Evolutionary conservation across 1,140 invertebrate genomes (phyloP), one percentile per base, ranked within the genome.

Genomic region (Drosophila setifemur): DNA sequence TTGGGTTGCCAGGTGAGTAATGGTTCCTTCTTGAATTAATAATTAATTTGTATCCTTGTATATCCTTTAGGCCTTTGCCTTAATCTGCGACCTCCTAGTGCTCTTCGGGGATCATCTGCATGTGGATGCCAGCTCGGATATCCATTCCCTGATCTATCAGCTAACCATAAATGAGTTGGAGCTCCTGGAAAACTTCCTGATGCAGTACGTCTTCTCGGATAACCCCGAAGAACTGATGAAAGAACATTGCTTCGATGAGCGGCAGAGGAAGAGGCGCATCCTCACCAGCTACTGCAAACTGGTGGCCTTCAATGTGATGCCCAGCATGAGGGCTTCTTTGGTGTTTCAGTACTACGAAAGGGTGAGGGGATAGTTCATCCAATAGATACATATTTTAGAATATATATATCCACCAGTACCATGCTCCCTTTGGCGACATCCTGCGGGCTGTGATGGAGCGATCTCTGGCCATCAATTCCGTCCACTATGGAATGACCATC

Each of bases 401-500:
- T 7, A 7, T 3, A 31, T 39, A 1, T 1, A 0, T 7, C 3
- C 47, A 37, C 8, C 8, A 83, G 79, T 71, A 29, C 11, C 3
- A 44, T 23, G 7, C 5, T 0, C 8, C 26, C 0, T 85, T 43
- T 29, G 79, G 79, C 0, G 81, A 86, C 26, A 29, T 85, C 8
- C 45, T 85, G 55, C 55, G 49, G 0, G 11, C 47, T 2, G 21
- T 60, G 14, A 31, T 85, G 52, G 81, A 85, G 21, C 66, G n/a
- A n/a, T 28, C 54, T 0, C 3, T 86, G 7, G 0, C 31, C 0
- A 14, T 55, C 0, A 85, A 85, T 57, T 16, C 58, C 1, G 14
- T 58, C 1, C 57, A 85, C 25, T 86, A 39, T 19, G 79, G 74
- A 4, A 85, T 85, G 79, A 72, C 79, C 4, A 4, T 85, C 8